Base-by-base conservation (phyloP, 2,888 invertebrate genomes). In the Drosophila buzzatii region DNA sequence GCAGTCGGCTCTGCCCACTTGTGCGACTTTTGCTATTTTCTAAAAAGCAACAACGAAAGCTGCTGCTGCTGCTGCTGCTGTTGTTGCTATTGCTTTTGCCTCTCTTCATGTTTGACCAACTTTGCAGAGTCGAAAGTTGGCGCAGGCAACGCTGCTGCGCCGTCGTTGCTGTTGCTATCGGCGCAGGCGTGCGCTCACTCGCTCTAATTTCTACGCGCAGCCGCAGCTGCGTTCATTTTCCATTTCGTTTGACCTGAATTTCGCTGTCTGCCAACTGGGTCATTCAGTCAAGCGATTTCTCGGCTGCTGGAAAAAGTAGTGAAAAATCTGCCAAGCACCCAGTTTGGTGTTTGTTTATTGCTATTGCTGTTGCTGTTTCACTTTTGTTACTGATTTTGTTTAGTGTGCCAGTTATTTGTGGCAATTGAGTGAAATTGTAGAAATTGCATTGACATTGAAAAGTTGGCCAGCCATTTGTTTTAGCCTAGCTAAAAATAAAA, bases 231-330 rank as follows among this genome's bases (percentile, higher is more conserved):
- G 65, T 80, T 85, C 85, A 91, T 92, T 91, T 91, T 91, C 91
- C 90, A 91, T 91, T 91, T 91, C 91, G 82, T 91, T 91, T 92
- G 91, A 90, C 91, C 92, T 86, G 89, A 81, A 90, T 92, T 91
- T 91, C 85, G 90, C 85, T 86, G 72, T 68, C 61, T 70, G 66
- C 42, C 74, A 89, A 82, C 73, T 90, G 82, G 91, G 90, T 85
- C 90, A 59, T 27, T 59, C 59, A 68, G 51, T 33, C 47, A 53
- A 63, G 62, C 77, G 76, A 83, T 81, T 81, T 80, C 84, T 83
- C 74, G 63, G 49, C 63, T 69, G 73, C 70, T 73, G 84, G 84
- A 75, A 84, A 84, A 81, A 81, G 82, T 84, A 68, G 75, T 74
- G 79, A 88, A 86, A 89, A 90, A 78, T 83, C 79, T 53, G 76